Conservation (phyloP, 2,888 invertebrate genomes). For the Cyrtodaria siliqua region DNA sequence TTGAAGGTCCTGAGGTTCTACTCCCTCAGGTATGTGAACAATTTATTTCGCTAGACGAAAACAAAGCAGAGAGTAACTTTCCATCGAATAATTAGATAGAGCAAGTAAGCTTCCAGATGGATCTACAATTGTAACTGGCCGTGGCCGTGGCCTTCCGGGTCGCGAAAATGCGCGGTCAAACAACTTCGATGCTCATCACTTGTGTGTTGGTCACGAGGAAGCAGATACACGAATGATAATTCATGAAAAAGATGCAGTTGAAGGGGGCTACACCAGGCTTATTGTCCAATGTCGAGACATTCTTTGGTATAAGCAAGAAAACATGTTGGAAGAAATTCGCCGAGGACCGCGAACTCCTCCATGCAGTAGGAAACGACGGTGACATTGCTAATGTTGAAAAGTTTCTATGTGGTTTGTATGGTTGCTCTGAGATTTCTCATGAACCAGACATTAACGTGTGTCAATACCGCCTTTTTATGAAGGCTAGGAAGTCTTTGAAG, state of each 20-base stretch:
- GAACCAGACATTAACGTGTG: not conserved
- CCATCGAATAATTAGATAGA: too few relatives aligned
- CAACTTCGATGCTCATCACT: too few relatives aligned
- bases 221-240: conserved; percentile 19
- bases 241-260: conserved; percentile 12
- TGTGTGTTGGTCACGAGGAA: conserved; percentile 23
- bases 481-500: too few relatives aligned
- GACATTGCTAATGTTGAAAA: too few relatives aligned
- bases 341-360: not conserved
- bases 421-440: not conserved
- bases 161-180: too few relatives aligned
- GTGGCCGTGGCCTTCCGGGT: too few relatives aligned
- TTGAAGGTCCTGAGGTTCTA: conserved; percentile 12
- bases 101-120: conserved; percentile 13
- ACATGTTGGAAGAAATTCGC: conserved; percentile 9
- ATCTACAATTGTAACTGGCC: not conserved
- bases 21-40: conserved; percentile 37
- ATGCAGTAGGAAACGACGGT: conserved; percentile 2
- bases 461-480: not conserved
- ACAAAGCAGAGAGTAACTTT: conserved; percentile 40
- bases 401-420: conserved; percentile 6
- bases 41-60: conserved; percentile 39
- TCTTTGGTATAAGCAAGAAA: conserved; percentile 45
- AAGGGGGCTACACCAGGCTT: conserved; percentile 5
- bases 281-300: conserved; percentile 10